Conservation (phyloP, 2,113 vertebrate genomes). For the Montifringilla adamsi region DNA sequence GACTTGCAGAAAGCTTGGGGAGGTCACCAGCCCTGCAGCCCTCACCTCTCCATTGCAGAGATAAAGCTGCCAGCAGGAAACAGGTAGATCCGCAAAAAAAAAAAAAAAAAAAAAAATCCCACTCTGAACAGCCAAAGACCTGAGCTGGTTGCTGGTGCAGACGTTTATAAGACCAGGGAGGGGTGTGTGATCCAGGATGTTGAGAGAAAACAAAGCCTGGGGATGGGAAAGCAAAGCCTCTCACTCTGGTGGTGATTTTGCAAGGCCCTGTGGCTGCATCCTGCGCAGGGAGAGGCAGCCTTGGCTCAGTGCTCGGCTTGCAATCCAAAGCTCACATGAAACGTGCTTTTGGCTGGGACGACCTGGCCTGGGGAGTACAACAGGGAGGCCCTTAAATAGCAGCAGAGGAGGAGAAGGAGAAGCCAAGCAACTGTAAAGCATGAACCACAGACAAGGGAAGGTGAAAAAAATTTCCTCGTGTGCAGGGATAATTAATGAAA, state of each 20-base stretch:
- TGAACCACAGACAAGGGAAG: constrained; percentile 7
- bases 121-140: neutral
- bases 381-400: constrained; percentile 38
- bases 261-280: neutral
- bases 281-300: neutral
- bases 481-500: neutral
- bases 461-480: neutral
- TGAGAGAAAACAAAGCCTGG: neutral
- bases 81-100: neutral
- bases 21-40: neutral
- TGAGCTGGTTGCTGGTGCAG: neutral
- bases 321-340: constrained; percentile 18
- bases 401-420: neutral
- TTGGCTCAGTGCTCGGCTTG: neutral
- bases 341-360: neutral
- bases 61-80: neutral
- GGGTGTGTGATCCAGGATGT: neutral
- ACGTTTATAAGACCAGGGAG: neutral
- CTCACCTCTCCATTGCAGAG: neutral
- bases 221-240: neutral
- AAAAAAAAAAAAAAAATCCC: no score
- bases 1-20: neutral
- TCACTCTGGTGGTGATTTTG: neutral
- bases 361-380: neutral
- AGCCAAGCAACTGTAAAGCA: constrained; percentile 18